A percentile compares a stretch with the other conserved stretches of the same genome.
Conservation (phyloP, 1,140 invertebrate species). For the Drosophila ohnishii region DNA sequence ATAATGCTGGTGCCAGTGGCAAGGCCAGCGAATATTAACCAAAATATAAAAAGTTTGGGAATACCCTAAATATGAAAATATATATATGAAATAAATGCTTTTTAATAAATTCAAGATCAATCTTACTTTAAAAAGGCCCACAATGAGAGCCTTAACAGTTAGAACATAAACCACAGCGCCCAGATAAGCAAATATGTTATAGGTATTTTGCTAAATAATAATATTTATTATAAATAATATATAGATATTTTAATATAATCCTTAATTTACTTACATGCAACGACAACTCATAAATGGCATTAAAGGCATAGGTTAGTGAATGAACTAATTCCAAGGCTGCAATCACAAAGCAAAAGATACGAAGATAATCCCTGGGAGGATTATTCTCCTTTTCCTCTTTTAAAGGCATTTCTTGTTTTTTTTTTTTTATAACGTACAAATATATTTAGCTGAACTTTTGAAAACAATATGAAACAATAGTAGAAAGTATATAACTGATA, state of each 20-base stretch:
- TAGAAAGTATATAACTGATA: background rate
- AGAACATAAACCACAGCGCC: constrained; percentile 41
- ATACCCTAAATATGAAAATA: background rate
- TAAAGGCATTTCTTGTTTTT: background rate
- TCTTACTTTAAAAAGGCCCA: constrained; percentile 45
- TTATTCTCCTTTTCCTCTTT: too few species aligned
- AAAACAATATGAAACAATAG: background rate
- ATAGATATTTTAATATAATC: too few species aligned
- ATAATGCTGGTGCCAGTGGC: constrained; percentile 27
- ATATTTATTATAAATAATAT: too few species aligned
- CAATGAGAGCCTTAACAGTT: constrained; percentile 27
- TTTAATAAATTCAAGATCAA: background rate
- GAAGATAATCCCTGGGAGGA: constrained; percentile 6
- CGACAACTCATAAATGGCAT: constrained; percentile 2
- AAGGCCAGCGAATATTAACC: constrained; percentile 44
- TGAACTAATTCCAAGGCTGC: constrained; percentile 45
- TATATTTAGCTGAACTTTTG: constrained; percentile 3
- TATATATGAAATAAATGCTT: too few species aligned
- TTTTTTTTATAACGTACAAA: constrained; percentile 4
- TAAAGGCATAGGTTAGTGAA: constrained; percentile 34
- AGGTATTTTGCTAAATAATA: constrained; percentile 17
- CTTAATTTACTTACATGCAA: background rate
- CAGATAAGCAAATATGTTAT: constrained; percentile 14
- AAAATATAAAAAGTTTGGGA: constrained; percentile 16
- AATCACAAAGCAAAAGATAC: constrained; percentile 31